Evolutionary conservation across 2,888 invertebrate genomes (phyloP), one percentile per base, ranked within the genome.

Genomic region (Pyrocoelia pectoralis): DNA sequence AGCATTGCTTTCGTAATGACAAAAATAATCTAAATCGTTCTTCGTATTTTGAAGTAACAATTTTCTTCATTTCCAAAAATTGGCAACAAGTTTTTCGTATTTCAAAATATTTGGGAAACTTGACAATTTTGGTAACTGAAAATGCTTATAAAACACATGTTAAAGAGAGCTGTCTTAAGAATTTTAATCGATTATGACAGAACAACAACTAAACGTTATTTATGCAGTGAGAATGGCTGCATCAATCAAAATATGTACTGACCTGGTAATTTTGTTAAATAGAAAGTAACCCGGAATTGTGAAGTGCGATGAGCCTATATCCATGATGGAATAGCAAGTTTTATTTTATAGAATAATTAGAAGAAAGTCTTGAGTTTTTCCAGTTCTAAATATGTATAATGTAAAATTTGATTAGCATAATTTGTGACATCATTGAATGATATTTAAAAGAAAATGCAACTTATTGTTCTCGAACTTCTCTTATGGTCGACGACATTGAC

Each of bases 211-310:
- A 43, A 43, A 43, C 8, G 3, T 15, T 15, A 15, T 43, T 43
- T 43, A 13, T 15, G 13, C 41, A 43, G 41, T 43, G 8, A n/a
- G 41, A 3, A 43, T 15, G 12, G 6, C 41, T 17, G 29, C 28
- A 51, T 57, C 50, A 53, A 61, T 52, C 56, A 56, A 62, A 57
- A 49, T 57, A 41, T 61, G 28, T 43, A 43, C 43, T 53, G 57
- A 57, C 62, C 57, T 62, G 24, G 28, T 59, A 59, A 52, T 29
- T 49, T 56, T 51, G 61, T 61, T 49, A 61, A 61, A 61, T 62
- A 57, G 57, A 62, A 62, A 62, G 62, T 53, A 57, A 57, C 28
- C 57, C 56, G 49, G 53, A 57, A 57, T 62, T 24, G 24, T 15
- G 14, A 53, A 19, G 12, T 55, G 15, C 19, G 19, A 24, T 12